A percentile compares a stretch with the other conserved stretches of the same genome.
phyloP scores from a whole-genome alignment of 1,140 invertebrate genomes.

The Drosophila tropicalis region DNA sequence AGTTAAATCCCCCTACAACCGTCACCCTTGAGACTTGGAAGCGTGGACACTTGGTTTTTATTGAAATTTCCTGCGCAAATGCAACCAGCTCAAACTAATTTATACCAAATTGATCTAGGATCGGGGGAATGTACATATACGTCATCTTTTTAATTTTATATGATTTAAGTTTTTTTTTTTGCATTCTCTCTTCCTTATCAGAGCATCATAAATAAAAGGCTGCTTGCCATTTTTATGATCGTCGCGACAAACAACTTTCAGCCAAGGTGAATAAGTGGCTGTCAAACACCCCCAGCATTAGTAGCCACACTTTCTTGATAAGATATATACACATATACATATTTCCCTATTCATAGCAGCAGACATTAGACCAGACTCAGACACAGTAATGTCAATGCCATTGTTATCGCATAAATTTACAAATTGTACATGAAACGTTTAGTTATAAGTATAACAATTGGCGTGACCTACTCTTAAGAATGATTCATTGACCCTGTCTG shows the following conservation, averaged over 20 bases:
- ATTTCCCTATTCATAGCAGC: no score
- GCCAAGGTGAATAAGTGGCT: background rate
- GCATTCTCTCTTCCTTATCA: constrained; percentile 37
- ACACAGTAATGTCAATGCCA: constrained; percentile 31
- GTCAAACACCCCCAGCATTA: background rate
- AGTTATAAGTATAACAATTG: background rate
- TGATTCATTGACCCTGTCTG: constrained; percentile 36
- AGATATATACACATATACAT: constrained; percentile 27
- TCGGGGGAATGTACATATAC: background rate
- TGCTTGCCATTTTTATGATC: constrained; percentile 9
- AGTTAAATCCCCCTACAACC: constrained; percentile 26
- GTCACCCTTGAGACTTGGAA: constrained; percentile 47
- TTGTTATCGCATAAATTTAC: constrained; percentile 41
- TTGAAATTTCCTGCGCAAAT: constrained; percentile 48
- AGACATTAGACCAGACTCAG: constrained; percentile 39
- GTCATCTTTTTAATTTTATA: constrained; percentile 34
- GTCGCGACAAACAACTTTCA: constrained; percentile 1
- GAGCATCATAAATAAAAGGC: constrained; percentile 15
- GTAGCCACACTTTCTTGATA: constrained; percentile 22
- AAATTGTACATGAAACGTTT: constrained; percentile 27
- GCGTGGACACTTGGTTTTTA: background rate
- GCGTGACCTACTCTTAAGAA: constrained; percentile 40
- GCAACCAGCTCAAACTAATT: constrained; percentile 53
- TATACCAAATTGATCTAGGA: constrained; percentile 49
- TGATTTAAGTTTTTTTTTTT: background rate